phyloP scores from a whole-genome alignment of 1,140 invertebrate genomes.

The Neelides sp. region DNA sequence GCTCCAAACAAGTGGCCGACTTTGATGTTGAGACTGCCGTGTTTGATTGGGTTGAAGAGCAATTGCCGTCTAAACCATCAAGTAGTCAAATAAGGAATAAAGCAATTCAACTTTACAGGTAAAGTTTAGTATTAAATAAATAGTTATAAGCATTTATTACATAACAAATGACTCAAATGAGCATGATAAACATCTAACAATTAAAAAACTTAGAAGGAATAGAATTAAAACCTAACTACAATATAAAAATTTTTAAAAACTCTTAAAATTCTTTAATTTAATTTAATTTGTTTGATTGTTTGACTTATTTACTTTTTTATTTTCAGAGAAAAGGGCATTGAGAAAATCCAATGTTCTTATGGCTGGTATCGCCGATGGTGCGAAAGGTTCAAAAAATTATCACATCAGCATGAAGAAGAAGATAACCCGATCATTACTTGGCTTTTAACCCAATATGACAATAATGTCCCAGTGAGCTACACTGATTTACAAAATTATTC shows the following conservation, averaged over 20 bases:
- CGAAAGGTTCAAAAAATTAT: constrained; percentile 12
- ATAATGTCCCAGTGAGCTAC: constrained; percentile 23
- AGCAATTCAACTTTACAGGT: constrained; percentile 23
- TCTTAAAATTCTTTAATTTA: too few relatives aligned
- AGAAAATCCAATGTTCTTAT: constrained; percentile 31
- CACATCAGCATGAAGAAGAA: constrained; percentile 12
- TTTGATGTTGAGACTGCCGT: constrained; percentile 18
- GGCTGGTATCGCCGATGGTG: constrained; percentile 32
- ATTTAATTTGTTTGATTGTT: too few relatives aligned
- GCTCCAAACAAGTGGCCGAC: constrained; percentile 14
- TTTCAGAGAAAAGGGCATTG: constrained; percentile 19
- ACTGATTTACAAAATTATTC: constrained; percentile 23
- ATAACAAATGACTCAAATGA: too few relatives aligned
- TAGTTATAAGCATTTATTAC: too few relatives aligned
- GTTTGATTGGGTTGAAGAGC: constrained; percentile 14
- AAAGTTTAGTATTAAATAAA: too few relatives aligned
- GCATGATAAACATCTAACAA: too few relatives aligned
- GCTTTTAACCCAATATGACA: constrained; percentile 29
- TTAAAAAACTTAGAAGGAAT: too few relatives aligned
- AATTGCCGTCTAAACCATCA: constrained; percentile 2
- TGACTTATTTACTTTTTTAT: neutral
- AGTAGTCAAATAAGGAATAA: constrained; percentile 24
- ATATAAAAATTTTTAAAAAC: neutral
- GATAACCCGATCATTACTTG: constrained; percentile 28
- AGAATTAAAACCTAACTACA: neutral